Evolutionary conservation across 1,140 invertebrate species (phyloP).

Genomic region (Drosophila biarmipes): DNA sequence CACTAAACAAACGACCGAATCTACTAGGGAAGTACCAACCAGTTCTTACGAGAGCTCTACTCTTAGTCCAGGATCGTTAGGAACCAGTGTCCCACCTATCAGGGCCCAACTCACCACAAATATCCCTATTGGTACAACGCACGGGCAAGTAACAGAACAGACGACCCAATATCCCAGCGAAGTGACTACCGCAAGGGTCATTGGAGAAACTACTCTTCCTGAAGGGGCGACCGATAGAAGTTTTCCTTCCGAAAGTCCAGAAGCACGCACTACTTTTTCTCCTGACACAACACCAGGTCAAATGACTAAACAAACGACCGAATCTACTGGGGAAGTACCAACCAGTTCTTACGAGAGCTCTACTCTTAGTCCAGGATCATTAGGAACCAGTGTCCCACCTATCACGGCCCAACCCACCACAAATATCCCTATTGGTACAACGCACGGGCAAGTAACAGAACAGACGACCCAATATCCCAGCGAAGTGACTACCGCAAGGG

Average conservation of each 20-base stretch:
- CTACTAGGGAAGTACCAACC: neutral
- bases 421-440: neutral
- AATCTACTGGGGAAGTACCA: neutral
- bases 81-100: neutral
- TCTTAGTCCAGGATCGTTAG: neutral
- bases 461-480: neutral
- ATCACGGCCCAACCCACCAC: neutral
- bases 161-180: neutral
- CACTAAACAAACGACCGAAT: slow-evolving; percentile 4
- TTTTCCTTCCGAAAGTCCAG: neutral
- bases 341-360: neutral
- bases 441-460: neutral
- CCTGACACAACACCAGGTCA: neutral
- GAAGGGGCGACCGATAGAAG: neutral
- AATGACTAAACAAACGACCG: slow-evolving; percentile 3
- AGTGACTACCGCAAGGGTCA: neutral
- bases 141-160: neutral
- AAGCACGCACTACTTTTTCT: neutral
- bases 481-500: neutral
- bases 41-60: neutral
- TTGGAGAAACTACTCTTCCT: too few species aligned
- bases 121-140: neutral
- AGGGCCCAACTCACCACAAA: neutral
- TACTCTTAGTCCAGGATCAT: neutral
- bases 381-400: neutral